These are phyloP conservation scores for Scaptomyza pallida DNA, from an alignment of 1,140 invertebrate species.

Conservation along the genomic window DNA sequence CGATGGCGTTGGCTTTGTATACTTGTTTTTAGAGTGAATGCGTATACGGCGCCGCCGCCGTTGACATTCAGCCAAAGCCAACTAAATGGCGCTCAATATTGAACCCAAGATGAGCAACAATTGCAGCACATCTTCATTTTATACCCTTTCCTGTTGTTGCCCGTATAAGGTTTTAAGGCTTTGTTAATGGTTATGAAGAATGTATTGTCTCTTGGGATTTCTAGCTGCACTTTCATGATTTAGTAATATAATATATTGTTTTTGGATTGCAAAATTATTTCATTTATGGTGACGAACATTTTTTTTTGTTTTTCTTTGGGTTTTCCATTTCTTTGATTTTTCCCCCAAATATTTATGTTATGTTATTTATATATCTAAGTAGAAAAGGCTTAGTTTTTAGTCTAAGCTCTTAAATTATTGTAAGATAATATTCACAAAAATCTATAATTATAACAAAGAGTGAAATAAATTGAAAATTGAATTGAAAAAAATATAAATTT, in stretches of 20 bases:
- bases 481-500: too few relatives aligned
- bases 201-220: not conserved
- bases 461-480: too few relatives aligned
- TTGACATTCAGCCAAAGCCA: slow-evolving; percentile 63
- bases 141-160: slow-evolving; percentile 25
- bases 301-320: too few relatives aligned
- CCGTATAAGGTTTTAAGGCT: not conserved
- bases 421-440: too few relatives aligned
- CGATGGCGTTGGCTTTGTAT: not conserved
- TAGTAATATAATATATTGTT: not conserved
- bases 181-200: not conserved
- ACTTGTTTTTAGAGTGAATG: slow-evolving; percentile 28
- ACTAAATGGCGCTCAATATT: slow-evolving; percentile 71
- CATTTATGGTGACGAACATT: not conserved
- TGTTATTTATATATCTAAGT: too few relatives aligned
- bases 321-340: too few relatives aligned
- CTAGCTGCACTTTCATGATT: not conserved
- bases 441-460: too few relatives aligned
- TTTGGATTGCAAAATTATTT: not conserved
- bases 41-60: slow-evolving; percentile 62
- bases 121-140: slow-evolving; percentile 44
- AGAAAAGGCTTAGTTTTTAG: too few relatives aligned
- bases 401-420: too few relatives aligned
- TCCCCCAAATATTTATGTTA: too few relatives aligned
- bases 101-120: slow-evolving; percentile 43